Conservation (phyloP, 1,140 invertebrate genomes). For the Nephotettix cincticeps region DNA sequence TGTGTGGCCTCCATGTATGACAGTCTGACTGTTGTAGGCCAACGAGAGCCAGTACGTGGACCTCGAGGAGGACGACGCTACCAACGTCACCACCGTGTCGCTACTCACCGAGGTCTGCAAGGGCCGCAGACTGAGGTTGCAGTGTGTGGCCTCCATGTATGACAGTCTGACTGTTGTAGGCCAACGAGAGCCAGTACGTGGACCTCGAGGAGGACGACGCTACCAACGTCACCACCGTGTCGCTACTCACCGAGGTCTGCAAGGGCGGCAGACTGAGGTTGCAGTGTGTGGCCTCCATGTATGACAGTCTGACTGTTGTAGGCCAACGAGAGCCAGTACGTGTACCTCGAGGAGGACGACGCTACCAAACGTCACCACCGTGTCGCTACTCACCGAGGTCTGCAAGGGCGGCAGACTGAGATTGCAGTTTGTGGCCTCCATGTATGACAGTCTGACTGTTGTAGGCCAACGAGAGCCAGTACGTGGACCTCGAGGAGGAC, state of each 20-base stretch:
- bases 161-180: neutral
- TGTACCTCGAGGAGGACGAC: neutral
- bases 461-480: constrained; percentile 6
- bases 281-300: neutral
- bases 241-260: neutral
- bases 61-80: neutral
- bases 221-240: neutral
- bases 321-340: neutral
- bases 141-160: constrained; percentile 1
- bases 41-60: neutral
- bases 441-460: too few relatives aligned
- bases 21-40: neutral
- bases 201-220: neutral
- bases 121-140: neutral
- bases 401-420: too few relatives aligned
- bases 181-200: neutral
- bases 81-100: neutral
- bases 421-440: too few relatives aligned
- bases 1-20: too few relatives aligned
- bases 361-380: neutral
- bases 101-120: neutral
- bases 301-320: neutral
- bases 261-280: constrained; percentile 2
- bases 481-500: neutral
- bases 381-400: too few relatives aligned